Conservation (phyloP, 2,888 invertebrate species). For the Rotaria socialis region DNA sequence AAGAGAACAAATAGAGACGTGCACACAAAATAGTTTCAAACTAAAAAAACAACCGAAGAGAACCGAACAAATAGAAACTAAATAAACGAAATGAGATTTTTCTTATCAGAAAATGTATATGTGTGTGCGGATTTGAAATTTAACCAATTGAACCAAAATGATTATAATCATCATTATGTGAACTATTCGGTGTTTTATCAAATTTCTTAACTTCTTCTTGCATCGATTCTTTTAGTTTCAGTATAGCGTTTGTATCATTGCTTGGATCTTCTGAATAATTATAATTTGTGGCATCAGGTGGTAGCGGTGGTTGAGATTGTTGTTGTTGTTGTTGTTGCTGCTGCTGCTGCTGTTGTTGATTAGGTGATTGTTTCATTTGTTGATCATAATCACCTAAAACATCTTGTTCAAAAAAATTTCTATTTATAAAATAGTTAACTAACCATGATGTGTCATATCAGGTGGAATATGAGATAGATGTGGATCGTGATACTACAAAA, state of each 20-base stretch:
- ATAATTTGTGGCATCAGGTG: neutral
- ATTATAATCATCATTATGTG: conserved; percentile 9
- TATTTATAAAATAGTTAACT: neutral
- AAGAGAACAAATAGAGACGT: neutral
- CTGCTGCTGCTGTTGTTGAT: neutral
- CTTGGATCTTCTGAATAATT: neutral
- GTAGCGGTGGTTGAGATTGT: neutral
- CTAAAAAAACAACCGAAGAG: neutral
- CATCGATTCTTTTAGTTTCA: conserved; percentile 30
- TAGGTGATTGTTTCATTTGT: conserved; percentile 32
- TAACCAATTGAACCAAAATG: conserved; percentile 13
- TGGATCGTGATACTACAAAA: neutral
- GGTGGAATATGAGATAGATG: conserved; percentile 3
- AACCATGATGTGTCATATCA: conserved; percentile 17
- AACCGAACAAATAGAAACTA: neutral
- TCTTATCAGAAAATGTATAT: neutral
- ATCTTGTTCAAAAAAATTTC: too few relatives aligned
- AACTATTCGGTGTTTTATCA: neutral
- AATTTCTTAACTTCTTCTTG: conserved; percentile 37
- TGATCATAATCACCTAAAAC: conserved; percentile 20
- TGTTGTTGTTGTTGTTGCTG: neutral
- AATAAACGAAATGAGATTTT: neutral
- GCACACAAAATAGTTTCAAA: neutral
- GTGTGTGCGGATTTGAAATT: neutral
- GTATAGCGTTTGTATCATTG: neutral